Conservation (phyloP, 2,113 vertebrate species). For the Limnothrissa miodon region DNA sequence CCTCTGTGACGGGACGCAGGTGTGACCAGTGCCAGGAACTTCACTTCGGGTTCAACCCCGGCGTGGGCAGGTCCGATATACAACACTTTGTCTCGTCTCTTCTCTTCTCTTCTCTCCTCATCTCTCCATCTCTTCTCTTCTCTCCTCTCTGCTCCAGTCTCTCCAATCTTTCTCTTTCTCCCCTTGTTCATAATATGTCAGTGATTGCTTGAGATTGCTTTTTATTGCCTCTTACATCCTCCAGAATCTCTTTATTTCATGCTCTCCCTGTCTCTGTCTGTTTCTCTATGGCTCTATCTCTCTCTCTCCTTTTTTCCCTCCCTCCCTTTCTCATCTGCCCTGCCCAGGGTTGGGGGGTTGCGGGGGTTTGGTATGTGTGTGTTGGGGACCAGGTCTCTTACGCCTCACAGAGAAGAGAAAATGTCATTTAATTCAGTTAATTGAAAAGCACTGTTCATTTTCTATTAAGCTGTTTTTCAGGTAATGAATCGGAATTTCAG, state of each 20-base stretch:
- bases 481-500: constrained; percentile 18
- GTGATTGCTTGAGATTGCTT: background rate
- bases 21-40: constrained; percentile 79
- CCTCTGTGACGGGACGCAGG: constrained; percentile 72
- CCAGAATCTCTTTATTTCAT: background rate
- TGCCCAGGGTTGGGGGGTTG: background rate
- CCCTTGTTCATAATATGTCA: background rate
- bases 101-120: background rate
- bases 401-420: background rate
- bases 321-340: background rate
- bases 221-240: background rate
- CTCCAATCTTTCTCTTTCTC: background rate
- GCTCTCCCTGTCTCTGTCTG: background rate
- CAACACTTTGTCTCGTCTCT: background rate
- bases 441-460: constrained; percentile 18
- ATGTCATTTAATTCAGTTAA: constrained; percentile 21
- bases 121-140: background rate
- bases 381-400: background rate
- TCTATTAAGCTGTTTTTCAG: constrained; percentile 9
- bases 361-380: background rate
- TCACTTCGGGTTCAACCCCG: constrained; percentile 83
- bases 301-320: background rate
- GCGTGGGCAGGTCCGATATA: constrained; percentile 76
- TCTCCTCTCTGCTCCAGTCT: background rate
- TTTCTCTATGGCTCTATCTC: background rate